phyloP scores from a whole-genome alignment of 2,113 vertebrate species.

The Corythornis madagascariensis region DNA sequence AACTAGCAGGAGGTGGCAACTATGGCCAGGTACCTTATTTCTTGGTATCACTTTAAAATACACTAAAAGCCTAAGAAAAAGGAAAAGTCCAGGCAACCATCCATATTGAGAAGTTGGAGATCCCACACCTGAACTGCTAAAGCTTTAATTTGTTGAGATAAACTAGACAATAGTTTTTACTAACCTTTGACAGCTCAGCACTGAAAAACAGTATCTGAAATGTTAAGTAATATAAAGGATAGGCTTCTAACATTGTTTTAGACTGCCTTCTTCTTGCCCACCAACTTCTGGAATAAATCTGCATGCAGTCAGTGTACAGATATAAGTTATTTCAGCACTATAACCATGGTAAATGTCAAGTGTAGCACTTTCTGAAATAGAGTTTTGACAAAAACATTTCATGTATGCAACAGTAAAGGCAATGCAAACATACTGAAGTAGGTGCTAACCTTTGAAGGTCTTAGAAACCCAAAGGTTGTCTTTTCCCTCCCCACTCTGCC shows the following conservation, averaged over 20 bases:
- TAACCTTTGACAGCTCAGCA: not conserved
- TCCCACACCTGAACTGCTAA: not conserved
- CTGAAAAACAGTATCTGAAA: not conserved
- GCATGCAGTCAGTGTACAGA: accelerated
- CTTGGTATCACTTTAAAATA: too few species aligned
- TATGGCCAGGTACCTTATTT: accelerated
- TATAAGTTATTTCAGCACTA: not conserved
- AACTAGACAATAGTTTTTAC: not conserved
- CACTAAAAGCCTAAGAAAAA: too few species aligned
- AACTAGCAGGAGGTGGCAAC: not conserved
- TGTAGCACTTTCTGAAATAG: not conserved
- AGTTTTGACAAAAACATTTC: not conserved
- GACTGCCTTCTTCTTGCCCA: not conserved
- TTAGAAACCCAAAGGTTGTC: not conserved
- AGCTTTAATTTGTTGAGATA: not conserved
- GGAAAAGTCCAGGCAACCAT: not conserved
- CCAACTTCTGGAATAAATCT: not conserved
- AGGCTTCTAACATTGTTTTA: not conserved
- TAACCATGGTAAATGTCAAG: not conserved
- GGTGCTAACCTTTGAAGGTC: not conserved
- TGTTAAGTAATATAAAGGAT: not conserved
- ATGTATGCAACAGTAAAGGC: not conserved
- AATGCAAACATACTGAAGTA: not conserved
- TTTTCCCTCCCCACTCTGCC: not conserved
- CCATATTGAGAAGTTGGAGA: not conserved